Evolutionary conservation across 2,888 invertebrate species (phyloP).

Genomic region (Anthrax anthrax): DNA sequence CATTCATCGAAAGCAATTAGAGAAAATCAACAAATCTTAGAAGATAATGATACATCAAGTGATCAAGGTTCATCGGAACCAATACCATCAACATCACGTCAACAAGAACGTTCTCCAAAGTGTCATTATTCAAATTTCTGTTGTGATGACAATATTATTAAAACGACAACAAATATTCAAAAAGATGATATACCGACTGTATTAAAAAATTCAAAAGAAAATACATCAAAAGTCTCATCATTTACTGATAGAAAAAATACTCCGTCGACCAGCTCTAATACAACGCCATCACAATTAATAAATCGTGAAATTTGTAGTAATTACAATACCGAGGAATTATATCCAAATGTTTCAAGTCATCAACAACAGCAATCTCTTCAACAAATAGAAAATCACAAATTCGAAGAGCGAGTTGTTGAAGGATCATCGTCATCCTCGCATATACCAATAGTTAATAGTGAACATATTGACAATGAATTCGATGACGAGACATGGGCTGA

Average conservation of each 20-base stretch:
- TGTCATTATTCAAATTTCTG: slow-evolving; percentile 8
- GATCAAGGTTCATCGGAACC: not conserved
- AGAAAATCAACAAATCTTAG: not conserved
- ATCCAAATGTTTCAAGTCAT: not conserved
- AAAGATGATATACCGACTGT: not conserved
- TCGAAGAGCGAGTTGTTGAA: not conserved
- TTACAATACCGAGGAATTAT: not conserved
- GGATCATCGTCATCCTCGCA: not conserved
- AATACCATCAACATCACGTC: slow-evolving; percentile 5
- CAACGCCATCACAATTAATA: slow-evolving; percentile 4
- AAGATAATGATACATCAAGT: not conserved
- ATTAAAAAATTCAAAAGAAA: not conserved
- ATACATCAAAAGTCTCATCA: not conserved
- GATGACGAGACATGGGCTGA: slow-evolving; percentile 30
- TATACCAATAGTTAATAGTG: not conserved
- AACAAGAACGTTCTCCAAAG: not conserved
- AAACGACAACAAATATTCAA: not conserved
- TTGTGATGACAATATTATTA: slow-evolving; percentile 4
- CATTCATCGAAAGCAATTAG: not conserved
- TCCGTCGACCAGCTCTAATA: slow-evolving; percentile 1
- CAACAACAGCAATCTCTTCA: not conserved
- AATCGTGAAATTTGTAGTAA: not conserved
- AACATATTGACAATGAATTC: slow-evolving; percentile 15
- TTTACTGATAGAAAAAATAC: slow-evolving; percentile 4
- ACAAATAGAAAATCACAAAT: not conserved